Base-by-base conservation (phyloP, 2,888 invertebrate species). In the Caenorhabditis auriculariae region DNA sequence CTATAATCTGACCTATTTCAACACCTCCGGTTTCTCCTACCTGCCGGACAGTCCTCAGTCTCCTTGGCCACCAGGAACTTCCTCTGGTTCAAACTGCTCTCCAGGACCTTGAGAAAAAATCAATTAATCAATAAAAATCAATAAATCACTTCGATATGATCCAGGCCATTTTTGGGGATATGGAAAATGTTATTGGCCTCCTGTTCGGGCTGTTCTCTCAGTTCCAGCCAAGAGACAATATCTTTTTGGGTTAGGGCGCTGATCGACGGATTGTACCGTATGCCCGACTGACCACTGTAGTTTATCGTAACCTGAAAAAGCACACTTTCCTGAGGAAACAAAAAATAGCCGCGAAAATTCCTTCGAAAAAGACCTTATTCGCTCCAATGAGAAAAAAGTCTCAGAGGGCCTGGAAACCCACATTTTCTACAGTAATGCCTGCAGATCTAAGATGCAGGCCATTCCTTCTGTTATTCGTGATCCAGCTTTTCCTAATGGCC, bases 261-360 rank as follows among this genome's bases (percentile, higher is more conserved):
- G 0, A 82, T 60, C 2, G 67, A 64, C 3, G 95, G 92, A 83
- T 96, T 90, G 80, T 95, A 96, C 51, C 89, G 88, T 66, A 98
- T 89, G 0, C 96, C 98, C 37, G 92, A 89, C 53, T 88, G 85
- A 32, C 87, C 87, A 82, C 95, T 96, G 66, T 90, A 89, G 81
- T 52, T 52, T 3, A 78, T 67, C 1, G 62, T 64, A 21, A 76
- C 60, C 74, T 75, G 38, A 24, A 71, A 48, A 46, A 12, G n/a
- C 19, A 4, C 3, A 38, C 12, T 39, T 49, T n/a, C 7, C 7
- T 1, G 4, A 15, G 21, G 6, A 42, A 2, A 23, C 19, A 4
- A 26, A 26, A 28, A 4, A n/a, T 21, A 28, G 19, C n/a, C 23
- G 24, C 9, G 19, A 12, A 42, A 42, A n/a, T 19, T n/a, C 42